A percentile compares a stretch with the other conserved stretches of the same genome.
Evolutionary conservation across 2,888 invertebrate species (phyloP).

Genomic region (Diaprepes abbreviatus): DNA sequence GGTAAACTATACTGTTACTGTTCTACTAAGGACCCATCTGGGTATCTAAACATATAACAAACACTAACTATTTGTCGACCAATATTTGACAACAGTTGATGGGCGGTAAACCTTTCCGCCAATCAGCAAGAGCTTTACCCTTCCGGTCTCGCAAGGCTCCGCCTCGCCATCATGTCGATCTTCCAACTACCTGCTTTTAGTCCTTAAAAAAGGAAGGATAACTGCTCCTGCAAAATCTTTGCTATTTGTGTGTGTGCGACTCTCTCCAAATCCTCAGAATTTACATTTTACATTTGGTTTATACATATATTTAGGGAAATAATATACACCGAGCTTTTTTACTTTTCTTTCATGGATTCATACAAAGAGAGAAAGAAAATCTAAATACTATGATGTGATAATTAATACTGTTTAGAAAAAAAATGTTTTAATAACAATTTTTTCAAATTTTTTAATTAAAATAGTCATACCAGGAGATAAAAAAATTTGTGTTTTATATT

Average conservation of each 20-base stretch:
- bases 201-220: constrained; percentile 57
- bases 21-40: constrained; percentile 66
- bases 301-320: constrained; percentile 45
- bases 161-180: constrained; percentile 68
- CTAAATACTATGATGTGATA: no score
- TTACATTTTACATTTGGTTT: constrained; percentile 56
- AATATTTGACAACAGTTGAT: constrained; percentile 69
- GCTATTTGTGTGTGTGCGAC: constrained; percentile 55
- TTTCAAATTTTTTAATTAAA: no score
- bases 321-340: constrained; percentile 27
- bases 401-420: no score
- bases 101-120: constrained; percentile 63
- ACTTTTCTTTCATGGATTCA: constrained; percentile 2
- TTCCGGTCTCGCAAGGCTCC: constrained; percentile 63
- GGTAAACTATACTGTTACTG: constrained; percentile 65
- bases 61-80: constrained; percentile 69
- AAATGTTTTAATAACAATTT: no score
- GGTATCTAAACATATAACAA: constrained; percentile 69
- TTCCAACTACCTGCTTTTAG: constrained; percentile 57
- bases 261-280: constrained; percentile 56
- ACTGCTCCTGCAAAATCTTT: constrained; percentile 59
- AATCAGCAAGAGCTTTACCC: constrained; percentile 61
- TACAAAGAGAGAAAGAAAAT: neutral
- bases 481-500: no score
- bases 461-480: no score